A percentile compares a stretch with the other conserved stretches of the same genome.
Evolutionary conservation across 1,140 invertebrate genomes (phyloP).

Genomic region (Sitophilus oryzae): DNA sequence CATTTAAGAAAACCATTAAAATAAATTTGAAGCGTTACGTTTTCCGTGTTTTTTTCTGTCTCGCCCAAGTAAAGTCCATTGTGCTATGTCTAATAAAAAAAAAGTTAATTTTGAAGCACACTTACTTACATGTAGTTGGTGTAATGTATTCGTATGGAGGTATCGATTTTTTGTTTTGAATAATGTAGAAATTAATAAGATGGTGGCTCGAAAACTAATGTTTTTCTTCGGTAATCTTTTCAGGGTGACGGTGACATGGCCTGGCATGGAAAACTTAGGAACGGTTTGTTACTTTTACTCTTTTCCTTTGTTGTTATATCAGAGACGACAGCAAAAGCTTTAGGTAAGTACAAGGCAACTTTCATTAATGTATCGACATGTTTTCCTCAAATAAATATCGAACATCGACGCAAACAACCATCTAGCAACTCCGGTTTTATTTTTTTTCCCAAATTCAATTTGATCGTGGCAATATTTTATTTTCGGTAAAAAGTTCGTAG

Average conservation of each 20-base stretch:
- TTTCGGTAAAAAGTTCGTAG: background rate
- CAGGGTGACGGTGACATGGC: conserved; percentile 43
- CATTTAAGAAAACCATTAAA: too few species aligned
- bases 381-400: too few species aligned
- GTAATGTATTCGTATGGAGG: too few species aligned
- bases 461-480: conserved; percentile 1
- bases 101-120: too few species aligned
- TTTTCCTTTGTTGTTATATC: conserved; percentile 40
- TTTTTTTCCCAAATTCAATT: conserved; percentile 3
- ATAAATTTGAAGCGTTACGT: too few species aligned
- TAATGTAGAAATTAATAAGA: too few species aligned
- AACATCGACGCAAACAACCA: background rate
- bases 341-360: conserved; percentile 38
- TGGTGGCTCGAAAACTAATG: too few species aligned
- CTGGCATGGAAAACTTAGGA: conserved; percentile 41
- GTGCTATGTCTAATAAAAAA: too few species aligned
- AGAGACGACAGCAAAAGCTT: conserved; percentile 38
- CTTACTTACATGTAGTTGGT: too few species aligned
- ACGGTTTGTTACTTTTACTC: conserved; percentile 40
- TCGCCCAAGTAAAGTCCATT: too few species aligned
- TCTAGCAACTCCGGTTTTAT: background rate
- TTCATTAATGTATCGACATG: too few species aligned
- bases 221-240: conserved; percentile 25
- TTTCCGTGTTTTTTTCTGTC: too few species aligned
- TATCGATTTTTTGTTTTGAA: background rate